phyloP scores from a whole-genome alignment of 1,140 invertebrate genomes.

The Drosophila prosaltans region DNA sequence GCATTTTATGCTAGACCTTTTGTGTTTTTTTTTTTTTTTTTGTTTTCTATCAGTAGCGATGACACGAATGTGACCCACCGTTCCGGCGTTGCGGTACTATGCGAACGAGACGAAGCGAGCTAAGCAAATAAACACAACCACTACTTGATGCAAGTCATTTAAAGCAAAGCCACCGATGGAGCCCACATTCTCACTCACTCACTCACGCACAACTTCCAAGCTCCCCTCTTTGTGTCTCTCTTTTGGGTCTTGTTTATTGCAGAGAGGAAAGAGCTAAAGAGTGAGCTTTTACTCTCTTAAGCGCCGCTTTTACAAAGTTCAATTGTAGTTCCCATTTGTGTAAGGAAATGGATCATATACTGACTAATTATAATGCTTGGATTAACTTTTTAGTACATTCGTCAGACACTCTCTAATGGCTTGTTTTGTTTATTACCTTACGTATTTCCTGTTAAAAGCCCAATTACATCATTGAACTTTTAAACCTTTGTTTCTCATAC shows the following conservation, averaged over 20 bases:
- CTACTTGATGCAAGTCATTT: slow-evolving; percentile 47
- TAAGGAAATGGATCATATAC: slow-evolving; percentile 30
- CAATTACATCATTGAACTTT: slow-evolving; percentile 30
- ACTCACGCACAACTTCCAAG: slow-evolving; percentile 22
- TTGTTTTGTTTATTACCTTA: slow-evolving; percentile 7
- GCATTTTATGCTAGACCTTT: slow-evolving; percentile 29
- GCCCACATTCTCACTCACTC: no score
- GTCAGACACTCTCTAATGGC: not conserved
- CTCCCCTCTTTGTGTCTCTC: slow-evolving; percentile 23
- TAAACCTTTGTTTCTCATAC: slow-evolving; percentile 12
- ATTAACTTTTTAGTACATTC: slow-evolving; percentile 4
- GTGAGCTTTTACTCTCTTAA: slow-evolving; percentile 2
- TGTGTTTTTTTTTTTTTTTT: slow-evolving; percentile 3
- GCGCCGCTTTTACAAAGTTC: slow-evolving; percentile 22
- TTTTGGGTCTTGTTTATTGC: slow-evolving; percentile 9
- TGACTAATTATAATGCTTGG: slow-evolving; percentile 21
- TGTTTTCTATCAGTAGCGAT: not conserved
- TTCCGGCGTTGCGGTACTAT: slow-evolving; percentile 12
- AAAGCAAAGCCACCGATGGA: slow-evolving; percentile 36
- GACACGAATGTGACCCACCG: not conserved
- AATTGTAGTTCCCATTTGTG: slow-evolving; percentile 31
- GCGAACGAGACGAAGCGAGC: slow-evolving; percentile 48
- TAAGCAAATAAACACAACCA: slow-evolving; percentile 61
- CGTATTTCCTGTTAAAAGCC: slow-evolving; percentile 23
- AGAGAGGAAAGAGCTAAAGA: not conserved